Evolutionary conservation across 2,888 invertebrate species (phyloP), one percentile per base, ranked within the genome.

Genomic region (Argyresthia goedartella): DNA sequence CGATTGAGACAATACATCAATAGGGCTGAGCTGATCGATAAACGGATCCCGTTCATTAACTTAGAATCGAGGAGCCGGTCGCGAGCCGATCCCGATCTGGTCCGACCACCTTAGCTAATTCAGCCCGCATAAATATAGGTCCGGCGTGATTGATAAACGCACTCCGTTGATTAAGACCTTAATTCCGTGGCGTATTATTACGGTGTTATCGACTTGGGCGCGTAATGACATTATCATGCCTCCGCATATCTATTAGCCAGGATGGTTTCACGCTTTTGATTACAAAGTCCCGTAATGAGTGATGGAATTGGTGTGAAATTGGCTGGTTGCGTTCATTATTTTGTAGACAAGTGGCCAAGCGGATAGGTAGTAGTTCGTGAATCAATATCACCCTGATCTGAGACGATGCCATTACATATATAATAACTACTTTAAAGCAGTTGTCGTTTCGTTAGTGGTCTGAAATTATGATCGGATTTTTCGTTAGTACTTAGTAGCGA

Each of bases 141-240:
- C 25, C 25, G 57, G 58, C 53, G 61, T 71, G 71, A 73, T 73
- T 78, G 75, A 78, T 77, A 76, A 74, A 71, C 65, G 67, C 66
- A 59, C 59, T 60, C 60, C 56, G 61, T 65, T 69, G 76, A 78
- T 79, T 78, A 76, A 78, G 77, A 76, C 72, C 67, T 76, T 65
- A 70, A 73, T 73, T 68, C 69, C 55, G 57, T 51, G 58, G 56
- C 56, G 62, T 66, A 69, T 48, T 48, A 71, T 73, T 70, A 71
- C 65, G 56, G 63, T 64, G 72, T 68, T 76, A 73, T 71, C 75
- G 62, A 54, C 53, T 57, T 56, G 52, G 55, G 51, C 51, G 14
- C 51, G 14, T 46, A 25, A 48, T 42, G 34, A 14, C 36, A 51
- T 36, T 51, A 51, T 51, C 42, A 50, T 45, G 45, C 51, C 13